Conservation (phyloP, 35 echinoderm and acorn worm species). For the Ophioderma brevispina region DNA sequence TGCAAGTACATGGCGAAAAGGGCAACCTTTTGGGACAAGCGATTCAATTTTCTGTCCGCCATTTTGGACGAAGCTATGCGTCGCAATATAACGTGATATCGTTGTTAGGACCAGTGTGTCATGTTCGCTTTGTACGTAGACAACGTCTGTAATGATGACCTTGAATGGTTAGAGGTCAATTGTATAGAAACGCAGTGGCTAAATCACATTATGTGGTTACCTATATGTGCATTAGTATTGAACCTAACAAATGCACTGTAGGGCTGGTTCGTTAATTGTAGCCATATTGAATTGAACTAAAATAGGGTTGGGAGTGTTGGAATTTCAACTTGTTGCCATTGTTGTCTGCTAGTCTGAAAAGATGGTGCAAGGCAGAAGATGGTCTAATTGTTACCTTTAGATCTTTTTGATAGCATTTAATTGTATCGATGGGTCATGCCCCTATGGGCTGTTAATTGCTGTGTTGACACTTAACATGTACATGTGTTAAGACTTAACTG, state of each 20-base stretch:
- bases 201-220: constrained; percentile 3
- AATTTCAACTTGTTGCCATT: neutral
- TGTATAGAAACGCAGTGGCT: neutral
- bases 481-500: no score
- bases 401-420: no score
- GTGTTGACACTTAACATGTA: no score
- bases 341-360: no score
- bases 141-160: neutral
- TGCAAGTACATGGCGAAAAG: no score
- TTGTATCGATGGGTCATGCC: no score
- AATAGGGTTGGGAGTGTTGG: neutral
- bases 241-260: neutral
- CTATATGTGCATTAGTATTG: neutral
- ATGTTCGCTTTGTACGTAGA: neutral
- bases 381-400: no score
- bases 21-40: no score
- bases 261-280: neutral
- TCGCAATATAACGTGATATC: neutral
- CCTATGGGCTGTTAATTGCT: no score
- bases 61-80: neutral
- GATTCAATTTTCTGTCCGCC: neutral
- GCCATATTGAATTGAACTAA: no score
- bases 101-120: neutral
- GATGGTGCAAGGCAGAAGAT: no score
- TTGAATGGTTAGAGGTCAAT: neutral